Evolutionary conservation across 1,140 invertebrate species (phyloP).

Genomic region (Bombus ignitus): DNA sequence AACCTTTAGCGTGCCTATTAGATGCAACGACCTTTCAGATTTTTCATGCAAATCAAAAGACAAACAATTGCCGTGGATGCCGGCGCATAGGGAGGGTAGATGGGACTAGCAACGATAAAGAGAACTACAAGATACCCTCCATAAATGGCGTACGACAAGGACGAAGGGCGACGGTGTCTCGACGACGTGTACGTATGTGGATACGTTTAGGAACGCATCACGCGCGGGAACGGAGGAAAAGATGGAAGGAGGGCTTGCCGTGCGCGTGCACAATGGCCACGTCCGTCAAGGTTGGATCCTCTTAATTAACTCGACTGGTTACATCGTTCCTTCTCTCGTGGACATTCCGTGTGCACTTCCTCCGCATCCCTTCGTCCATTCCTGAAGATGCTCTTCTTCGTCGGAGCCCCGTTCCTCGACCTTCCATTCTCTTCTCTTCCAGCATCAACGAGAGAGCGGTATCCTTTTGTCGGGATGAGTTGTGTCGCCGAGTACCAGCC

Average conservation of each 20-base stretch:
- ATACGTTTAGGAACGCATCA: constrained; percentile 66
- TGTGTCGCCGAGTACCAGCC: constrained; percentile 60
- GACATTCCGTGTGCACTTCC: constrained; percentile 57
- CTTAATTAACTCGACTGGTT: constrained; percentile 73
- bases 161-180: constrained; percentile 59
- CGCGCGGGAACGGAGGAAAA: constrained; percentile 14
- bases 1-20: constrained; percentile 17
- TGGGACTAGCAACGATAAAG: constrained; percentile 26
- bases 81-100: not conserved
- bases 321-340: constrained; percentile 65
- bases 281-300: constrained; percentile 71
- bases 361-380: constrained; percentile 43
- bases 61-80: constrained; percentile 1
- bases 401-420: constrained; percentile 43
- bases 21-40: constrained; percentile 3
- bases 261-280: constrained; percentile 64
- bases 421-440: constrained; percentile 52
- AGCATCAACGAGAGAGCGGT: constrained; percentile 46
- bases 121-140: constrained; percentile 43
- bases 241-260: constrained; percentile 14
- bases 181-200: constrained; percentile 67
- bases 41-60: constrained; percentile 2
- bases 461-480: constrained; percentile 71
- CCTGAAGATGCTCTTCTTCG: constrained; percentile 49
- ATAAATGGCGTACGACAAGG: constrained; percentile 65